Evolutionary conservation across 2,113 vertebrate genomes (phyloP).

Genomic region (Pachypanchax playfairii): DNA sequence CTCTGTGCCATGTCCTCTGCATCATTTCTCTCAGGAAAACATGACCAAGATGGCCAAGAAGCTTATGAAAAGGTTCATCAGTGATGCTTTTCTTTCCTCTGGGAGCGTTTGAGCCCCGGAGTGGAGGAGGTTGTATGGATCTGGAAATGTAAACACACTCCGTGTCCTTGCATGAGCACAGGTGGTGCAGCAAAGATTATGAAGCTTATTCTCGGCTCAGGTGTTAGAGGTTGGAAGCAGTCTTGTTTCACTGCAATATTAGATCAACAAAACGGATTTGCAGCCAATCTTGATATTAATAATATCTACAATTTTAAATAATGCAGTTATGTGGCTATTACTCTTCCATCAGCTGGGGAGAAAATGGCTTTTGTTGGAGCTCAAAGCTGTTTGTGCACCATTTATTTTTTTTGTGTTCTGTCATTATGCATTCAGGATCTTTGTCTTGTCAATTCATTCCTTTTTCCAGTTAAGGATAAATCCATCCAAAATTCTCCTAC

Average conservation of each 20-base stretch:
- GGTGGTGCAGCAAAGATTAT: conserved; percentile 42
- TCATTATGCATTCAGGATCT: neutral
- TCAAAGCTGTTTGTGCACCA: neutral
- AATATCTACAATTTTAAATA: conserved; percentile 53
- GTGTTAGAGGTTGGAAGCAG: conserved; percentile 35
- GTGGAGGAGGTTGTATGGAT: conserved; percentile 36
- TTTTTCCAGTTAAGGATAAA: neutral
- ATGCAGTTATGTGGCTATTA: conserved; percentile 21
- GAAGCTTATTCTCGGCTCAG: conserved; percentile 38
- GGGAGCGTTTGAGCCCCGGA: conserved; percentile 24
- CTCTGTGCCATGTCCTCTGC: conserved; percentile 8
- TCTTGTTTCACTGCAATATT: conserved; percentile 34
- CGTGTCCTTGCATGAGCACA: conserved; percentile 32
- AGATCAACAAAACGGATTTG: conserved; percentile 38
- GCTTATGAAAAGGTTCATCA: conserved; percentile 25
- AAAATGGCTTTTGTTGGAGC: conserved; percentile 4
- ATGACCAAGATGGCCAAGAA: neutral
- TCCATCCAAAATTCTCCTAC: too few relatives aligned
- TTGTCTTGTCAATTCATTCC: neutral
- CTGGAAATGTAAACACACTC: conserved; percentile 38
- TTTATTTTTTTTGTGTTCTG: neutral
- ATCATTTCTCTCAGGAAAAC: neutral
- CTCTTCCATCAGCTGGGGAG: conserved; percentile 1
- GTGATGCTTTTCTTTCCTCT: conserved; percentile 29
- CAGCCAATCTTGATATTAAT: conserved; percentile 37